Evolutionary conservation across 1,140 invertebrate species (phyloP), one percentile per base, ranked within the genome.

Genomic region (Varroa destructor): DNA sequence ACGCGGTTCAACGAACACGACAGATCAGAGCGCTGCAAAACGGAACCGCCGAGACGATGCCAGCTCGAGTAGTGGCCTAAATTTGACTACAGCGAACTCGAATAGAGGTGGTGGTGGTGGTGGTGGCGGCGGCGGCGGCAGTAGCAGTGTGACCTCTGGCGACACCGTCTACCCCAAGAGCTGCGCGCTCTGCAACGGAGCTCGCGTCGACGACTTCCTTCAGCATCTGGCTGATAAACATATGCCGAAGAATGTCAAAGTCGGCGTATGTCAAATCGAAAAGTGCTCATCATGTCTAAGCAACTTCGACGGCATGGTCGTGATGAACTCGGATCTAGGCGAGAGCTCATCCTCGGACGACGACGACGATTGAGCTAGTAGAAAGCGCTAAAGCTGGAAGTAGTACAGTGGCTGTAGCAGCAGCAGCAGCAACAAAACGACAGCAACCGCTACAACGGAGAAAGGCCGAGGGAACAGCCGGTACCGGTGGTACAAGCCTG

Each of bases 251-350:
- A 71, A 71, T 6, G 75, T 74, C 70, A 51, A 43, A 37, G 73
- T 76, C 6, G 72, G 74, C 71, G 40, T 74, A 36, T 76, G 76
- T 51, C 73, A 74, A 6, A 75, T 76, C 55, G 75, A 76, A 46
- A 75, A 76, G 61, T 76, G 76, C 55, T 72, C 72, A 46, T 75
- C 74, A 25, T 76, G 76, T 70, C 72, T 76, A 6, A 73, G 72
- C 67, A 72, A 72, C 4, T 76, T 74, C 43, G 75, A 75, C 61
- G 75, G 74, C 37, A 74, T 73, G 71, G 55, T 75, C 54, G 71
- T 75, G 6, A 72, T 75, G 25, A 67, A 76, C 4, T 71, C 67
- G 43, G 58, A 71, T n/a, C 55, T 61, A 75, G 71, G 71, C 70
- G 73, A 54, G 74, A 74, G 46, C 71, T 75, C 67, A 73, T 71